Evolutionary conservation across 2,888 invertebrate genomes (phyloP), one percentile per base, ranked within the genome.

Genomic region (Cactoblastis cactorum): DNA sequence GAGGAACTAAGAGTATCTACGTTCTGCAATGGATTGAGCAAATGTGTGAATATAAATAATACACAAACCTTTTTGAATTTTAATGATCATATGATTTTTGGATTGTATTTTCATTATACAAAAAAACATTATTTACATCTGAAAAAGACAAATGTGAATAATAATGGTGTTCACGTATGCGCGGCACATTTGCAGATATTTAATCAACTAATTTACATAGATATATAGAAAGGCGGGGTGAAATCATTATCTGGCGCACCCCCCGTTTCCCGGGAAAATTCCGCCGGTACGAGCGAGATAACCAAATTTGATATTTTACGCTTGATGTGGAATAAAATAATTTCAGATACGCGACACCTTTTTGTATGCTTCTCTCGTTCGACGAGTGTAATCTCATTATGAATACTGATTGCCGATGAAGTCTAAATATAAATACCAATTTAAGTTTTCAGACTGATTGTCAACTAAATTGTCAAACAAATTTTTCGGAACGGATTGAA

Each of bases 191-290:
- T 49, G 56, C 56, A 59, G 60, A 58, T 55, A 50, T 53, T 59
- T 64, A 65, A 64, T 65, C 58, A 62, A 61, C 54, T 59, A 58
- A 67, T 65, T 64, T 65, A 57, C 64, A 67, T 63, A 58, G 58
- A 60, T 54, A 61, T 61, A 57, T 54, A 56, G 58, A 54, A 51
- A 52, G 54, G 50, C 55, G 51, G 15, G 35, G n/a, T 28, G 47
- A 41, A 54, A 53, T 51, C 52, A 55, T 54, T 57, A 37, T 17
- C 22, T 15, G 11, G 35, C 22, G 35, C 24, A 34, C 15, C 18
- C 24, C 15, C n/a, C 28, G 34, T 56, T 55, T 43, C 55, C 50
- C 51, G 38, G 51, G 56, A 52, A 48, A 54, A 49, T 46, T 28
- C 49, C 34, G 47, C 5, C 19, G 34, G 11, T 22, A 37, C 5